Evolutionary conservation across 2,113 vertebrate species (phyloP), one percentile per base, ranked within the genome.

Genomic region (Callipepla squamata): DNA sequence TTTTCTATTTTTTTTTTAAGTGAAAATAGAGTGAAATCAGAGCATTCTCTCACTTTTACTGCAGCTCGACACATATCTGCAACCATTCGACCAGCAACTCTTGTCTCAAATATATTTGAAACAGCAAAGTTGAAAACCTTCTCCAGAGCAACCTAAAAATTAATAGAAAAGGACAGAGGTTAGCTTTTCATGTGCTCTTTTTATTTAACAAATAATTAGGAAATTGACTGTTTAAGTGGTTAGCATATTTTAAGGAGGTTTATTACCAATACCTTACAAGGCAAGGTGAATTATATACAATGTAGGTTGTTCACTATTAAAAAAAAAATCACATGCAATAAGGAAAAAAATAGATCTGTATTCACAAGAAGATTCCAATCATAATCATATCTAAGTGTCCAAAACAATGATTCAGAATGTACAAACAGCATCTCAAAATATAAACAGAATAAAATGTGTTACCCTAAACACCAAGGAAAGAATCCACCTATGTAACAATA

Each of bases 41-140:
- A 87, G 26, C 13, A 38, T 58, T 74, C 92, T 55, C 97, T 96
- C 58, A 99, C 99, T 97, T 99, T 99, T 62, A 99, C 97, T 85
- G 99, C 98, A 92, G 99, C 99, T 95, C 99, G 98, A 97, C 99
- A 99, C 99, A 99, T 99, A 92, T 99, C 99, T 1, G 99, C 98
- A 80, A 99, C 99, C 99, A 99, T 99, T 77, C 99, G 98, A 55
- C 99, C 99, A 67, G 99, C 97, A 48, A 99, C 99, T 95, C 99
- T 98, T 0, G 99, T 99, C 98, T 99, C 99, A 97, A 99, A 99
- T 97, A 99, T 99, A 96, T 99, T 99, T 57, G 99, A 99, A 86
- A 99, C 96, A 65, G 99, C 99, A 97, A 99, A 99, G 97, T 98
- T 99, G 90, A 99, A 99, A 82, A 99, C 99, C 91, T 99, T 99